These are phyloP conservation scores for Aurelia aurita DNA, from an alignment of 30 jellyfish, hydroid and myxozoan species.

Conservation along the genomic window DNA sequence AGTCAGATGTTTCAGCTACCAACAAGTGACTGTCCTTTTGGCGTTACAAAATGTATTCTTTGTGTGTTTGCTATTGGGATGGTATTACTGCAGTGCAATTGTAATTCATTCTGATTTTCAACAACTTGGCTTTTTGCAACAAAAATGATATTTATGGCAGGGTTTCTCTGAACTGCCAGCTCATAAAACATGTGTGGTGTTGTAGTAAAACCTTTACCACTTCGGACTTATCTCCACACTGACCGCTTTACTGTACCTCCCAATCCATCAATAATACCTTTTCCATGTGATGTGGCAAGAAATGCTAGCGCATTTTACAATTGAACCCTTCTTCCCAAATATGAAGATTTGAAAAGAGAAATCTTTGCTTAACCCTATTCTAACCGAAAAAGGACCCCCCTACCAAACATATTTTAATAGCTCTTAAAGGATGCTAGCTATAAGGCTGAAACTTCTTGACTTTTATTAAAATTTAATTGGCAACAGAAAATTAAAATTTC, in stretches of 20 bases:
- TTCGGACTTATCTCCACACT: slow-evolving; percentile 43
- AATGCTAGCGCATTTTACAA: slow-evolving; percentile 32
- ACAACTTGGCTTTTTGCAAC: slow-evolving; percentile 21
- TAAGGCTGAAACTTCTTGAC: too few species aligned
- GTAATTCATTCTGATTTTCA: slow-evolving; percentile 6
- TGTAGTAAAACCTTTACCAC: slow-evolving; percentile 27
- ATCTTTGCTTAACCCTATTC: slow-evolving; percentile 48
- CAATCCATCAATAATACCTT: slow-evolving; percentile 45
- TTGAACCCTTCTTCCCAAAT: slow-evolving; percentile 20
- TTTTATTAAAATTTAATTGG: too few species aligned
- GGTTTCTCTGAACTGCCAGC: slow-evolving; percentile 17
- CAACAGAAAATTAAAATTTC: too few species aligned
- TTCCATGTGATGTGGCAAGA: slow-evolving; percentile 53
- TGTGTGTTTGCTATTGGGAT: slow-evolving; percentile 41
- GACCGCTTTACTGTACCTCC: slow-evolving; percentile 63
- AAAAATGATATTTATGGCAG: not conserved
- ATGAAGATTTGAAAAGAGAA: slow-evolving; percentile 45
- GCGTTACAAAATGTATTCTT: slow-evolving; percentile 15
- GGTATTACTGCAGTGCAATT: slow-evolving; percentile 24
- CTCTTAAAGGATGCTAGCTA: too few species aligned
- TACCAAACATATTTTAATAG: too few species aligned
- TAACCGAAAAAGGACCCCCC: too few species aligned
- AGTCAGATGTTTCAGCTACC: slow-evolving; percentile 39
- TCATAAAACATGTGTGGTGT: slow-evolving; percentile 5
- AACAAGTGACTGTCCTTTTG: slow-evolving; percentile 25